phyloP scores from a whole-genome alignment of 2,888 invertebrate species.

The Sesamia inferens region DNA sequence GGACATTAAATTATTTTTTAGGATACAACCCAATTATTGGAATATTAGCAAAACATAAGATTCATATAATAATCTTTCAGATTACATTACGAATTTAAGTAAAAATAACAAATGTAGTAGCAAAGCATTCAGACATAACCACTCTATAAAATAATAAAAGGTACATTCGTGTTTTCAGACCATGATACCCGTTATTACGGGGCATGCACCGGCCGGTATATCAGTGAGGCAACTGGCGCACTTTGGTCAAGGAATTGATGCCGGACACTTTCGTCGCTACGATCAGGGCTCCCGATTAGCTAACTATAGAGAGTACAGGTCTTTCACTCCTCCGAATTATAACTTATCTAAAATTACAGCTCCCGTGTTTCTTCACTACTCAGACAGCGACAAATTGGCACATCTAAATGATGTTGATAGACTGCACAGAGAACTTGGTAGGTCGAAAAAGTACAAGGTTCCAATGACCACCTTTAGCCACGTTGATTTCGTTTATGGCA shows the following conservation, averaged over 20 bases:
- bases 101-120: too few relatives aligned
- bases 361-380: slow-evolving; percentile 92
- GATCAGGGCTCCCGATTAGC: slow-evolving; percentile 86
- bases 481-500: slow-evolving; percentile 93
- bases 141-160: too few relatives aligned
- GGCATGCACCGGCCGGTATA: slow-evolving; percentile 92
- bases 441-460: slow-evolving; percentile 89
- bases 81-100: too few relatives aligned
- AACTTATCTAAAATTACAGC: slow-evolving; percentile 88
- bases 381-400: slow-evolving; percentile 92
- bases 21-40: too few relatives aligned
- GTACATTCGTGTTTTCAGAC: slow-evolving; percentile 83
- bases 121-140: too few relatives aligned
- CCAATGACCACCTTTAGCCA: slow-evolving; percentile 91
- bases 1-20: too few relatives aligned
- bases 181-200: slow-evolving; percentile 92
- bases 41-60: too few relatives aligned
- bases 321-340: slow-evolving; percentile 90
- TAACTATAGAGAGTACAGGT: slow-evolving; percentile 90
- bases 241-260: slow-evolving; percentile 92
- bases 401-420: slow-evolving; percentile 88
- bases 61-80: too few relatives aligned
- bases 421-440: slow-evolving; percentile 88
- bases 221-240: slow-evolving; percentile 93
- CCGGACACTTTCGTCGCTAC: slow-evolving; percentile 89